Evolutionary conservation across 2,113 vertebrate genomes (phyloP).

Genomic region (Alligator sinensis): DNA sequence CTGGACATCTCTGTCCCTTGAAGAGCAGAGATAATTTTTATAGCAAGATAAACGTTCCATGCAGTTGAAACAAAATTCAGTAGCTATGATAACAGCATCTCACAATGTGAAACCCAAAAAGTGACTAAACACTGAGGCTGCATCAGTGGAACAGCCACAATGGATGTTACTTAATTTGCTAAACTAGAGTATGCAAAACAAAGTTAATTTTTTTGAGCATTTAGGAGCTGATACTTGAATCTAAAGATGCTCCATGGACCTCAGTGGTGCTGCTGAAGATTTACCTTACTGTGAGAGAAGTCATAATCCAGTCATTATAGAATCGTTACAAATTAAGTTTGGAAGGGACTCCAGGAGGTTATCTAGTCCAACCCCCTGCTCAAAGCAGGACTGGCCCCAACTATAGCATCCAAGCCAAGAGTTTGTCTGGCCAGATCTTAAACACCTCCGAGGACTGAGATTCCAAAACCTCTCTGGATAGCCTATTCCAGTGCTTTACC

Average conservation of each 20-base stretch:
- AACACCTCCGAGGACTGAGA: too few relatives aligned
- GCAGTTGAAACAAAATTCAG: not conserved
- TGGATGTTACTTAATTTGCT: not conserved
- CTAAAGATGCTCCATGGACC: not conserved
- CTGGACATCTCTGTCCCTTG: slow-evolving; percentile 27
- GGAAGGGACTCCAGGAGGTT: too few relatives aligned
- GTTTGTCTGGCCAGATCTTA: too few relatives aligned
- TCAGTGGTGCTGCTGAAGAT: not conserved
- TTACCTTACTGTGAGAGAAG: slow-evolving; percentile 62
- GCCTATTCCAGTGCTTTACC: too few relatives aligned
- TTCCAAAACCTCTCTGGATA: too few relatives aligned
- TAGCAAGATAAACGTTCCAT: slow-evolving; percentile 34
- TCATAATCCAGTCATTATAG: slow-evolving; percentile 35
- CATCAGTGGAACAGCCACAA: not conserved
- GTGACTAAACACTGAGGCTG: not conserved
- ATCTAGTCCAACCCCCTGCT: too few relatives aligned
- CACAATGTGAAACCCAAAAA: not conserved
- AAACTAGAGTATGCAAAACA: slow-evolving; percentile 14
- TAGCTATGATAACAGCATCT: slow-evolving; percentile 11
- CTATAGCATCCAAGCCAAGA: too few relatives aligned
- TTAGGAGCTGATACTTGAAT: slow-evolving; percentile 54
- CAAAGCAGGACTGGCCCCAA: too few relatives aligned
- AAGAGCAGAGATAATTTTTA: slow-evolving; percentile 38
- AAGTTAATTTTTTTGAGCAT: slow-evolving; percentile 46
- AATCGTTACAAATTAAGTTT: too few relatives aligned